Percentiles rank a stretch among this genome's conserved stretches.
phyloP scores from a whole-genome alignment of 2,797 vertebrate genomes.

The Dermochelys coriacea region DNA sequence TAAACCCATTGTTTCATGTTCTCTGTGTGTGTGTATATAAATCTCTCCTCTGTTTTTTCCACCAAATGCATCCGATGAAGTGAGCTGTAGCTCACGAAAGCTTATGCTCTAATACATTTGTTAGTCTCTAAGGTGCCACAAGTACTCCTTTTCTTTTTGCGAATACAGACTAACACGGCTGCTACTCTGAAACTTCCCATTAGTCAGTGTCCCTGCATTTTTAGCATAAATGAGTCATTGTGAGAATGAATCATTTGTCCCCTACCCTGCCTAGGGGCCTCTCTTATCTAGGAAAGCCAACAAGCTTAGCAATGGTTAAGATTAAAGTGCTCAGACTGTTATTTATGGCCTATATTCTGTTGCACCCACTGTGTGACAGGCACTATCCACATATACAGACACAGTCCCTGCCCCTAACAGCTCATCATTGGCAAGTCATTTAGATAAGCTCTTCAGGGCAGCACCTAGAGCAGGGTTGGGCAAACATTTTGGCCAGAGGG shows the following conservation, averaged over 20 bases:
- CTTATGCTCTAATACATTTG: no score
- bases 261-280: background rate
- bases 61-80: no score
- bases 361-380: background rate
- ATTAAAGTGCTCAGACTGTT: background rate
- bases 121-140: no score
- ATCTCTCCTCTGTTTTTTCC: no score
- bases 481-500: no score
- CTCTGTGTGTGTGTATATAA: no score
- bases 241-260: background rate
- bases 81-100: no score
- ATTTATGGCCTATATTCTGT: background rate
- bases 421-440: background rate
- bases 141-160: no score
- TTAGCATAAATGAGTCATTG: background rate
- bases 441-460: background rate
- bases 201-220: background rate
- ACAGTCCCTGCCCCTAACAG: background rate
- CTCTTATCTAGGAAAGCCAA: background rate
- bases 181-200: no score
- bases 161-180: no score
- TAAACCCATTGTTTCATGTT: no score
- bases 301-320: background rate
- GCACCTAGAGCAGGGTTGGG: background rate
- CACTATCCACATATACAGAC: background rate